Base-by-base conservation (phyloP, 2,797 vertebrate genomes). In the Pogoniulus pusillus region DNA sequence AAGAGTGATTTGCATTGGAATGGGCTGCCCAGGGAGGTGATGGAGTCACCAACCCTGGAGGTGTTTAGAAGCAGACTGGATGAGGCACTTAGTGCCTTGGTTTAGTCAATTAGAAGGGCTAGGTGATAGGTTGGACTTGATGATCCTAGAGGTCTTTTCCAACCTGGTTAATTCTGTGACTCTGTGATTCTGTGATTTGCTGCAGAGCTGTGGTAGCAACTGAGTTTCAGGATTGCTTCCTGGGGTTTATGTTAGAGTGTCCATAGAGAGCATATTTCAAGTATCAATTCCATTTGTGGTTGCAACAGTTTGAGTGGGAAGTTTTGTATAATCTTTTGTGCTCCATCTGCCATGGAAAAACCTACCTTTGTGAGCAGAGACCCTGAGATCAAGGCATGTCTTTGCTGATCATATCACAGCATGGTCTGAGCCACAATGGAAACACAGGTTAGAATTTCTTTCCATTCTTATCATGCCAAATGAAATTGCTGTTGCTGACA, bases 251-350 rank as follows among this genome's bases (percentile, higher is more conserved):
- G 55, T 62, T n/a, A 29, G 68, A 72, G 10, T 85, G 15, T 95
- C 95, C 95, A 96, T 94, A 49, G 94, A 96, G 95, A 89, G 62
- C 85, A 47, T 90, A 91, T 96, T 88, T 95, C 93, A 91, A 95
- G 86, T 92, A 95, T 91, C 94, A 92, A 51, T 92, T 96, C 95
- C 70, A 70, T 90, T 92, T 91, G 83, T 89, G 93, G 66, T 74
- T 82, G 91, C 91, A 94, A 51, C 87, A 91, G 62, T 68, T 47
- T 81, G 94, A 94, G 74, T 60, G 59, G 88, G 89, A 87, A 91
- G 93, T 68, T 87, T 84, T 89, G 73, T 89, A 87, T 87, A 54
- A 75, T 79, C 80, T 74, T 73, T 57, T 35, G 62, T 16, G 39
- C 84, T 71, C 93, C 57, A 64, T 62, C 57, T 82, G 53, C 76